Conservation (phyloP, 2,888 invertebrate genomes). For the Lithophane semibrunnea region DNA sequence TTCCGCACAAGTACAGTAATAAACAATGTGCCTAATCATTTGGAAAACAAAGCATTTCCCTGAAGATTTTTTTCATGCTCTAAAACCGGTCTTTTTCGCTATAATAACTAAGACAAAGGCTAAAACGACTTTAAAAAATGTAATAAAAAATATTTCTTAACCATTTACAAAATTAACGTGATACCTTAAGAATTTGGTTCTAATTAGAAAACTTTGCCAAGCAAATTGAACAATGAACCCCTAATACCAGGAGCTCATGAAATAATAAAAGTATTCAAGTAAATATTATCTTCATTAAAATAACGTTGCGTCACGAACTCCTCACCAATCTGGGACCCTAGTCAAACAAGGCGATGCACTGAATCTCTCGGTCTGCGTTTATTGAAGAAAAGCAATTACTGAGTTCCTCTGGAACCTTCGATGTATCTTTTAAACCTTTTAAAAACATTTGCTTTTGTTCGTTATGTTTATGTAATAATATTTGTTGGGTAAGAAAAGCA, state of each 20-base stretch:
- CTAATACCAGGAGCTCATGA: slow-evolving; percentile 26
- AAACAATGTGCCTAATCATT: not conserved
- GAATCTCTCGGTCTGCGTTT: slow-evolving; percentile 31
- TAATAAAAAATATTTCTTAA: not conserved
- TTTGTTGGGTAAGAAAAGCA: slow-evolving; percentile 19
- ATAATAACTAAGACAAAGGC: too few species aligned
- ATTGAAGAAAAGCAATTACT: slow-evolving; percentile 57
- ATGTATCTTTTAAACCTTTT: slow-evolving; percentile 38
- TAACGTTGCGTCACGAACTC: slow-evolving; percentile 25
- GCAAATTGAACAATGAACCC: slow-evolving; percentile 40
- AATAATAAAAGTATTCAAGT: slow-evolving; percentile 41
- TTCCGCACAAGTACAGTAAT: not conserved
- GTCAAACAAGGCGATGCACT: slow-evolving; percentile 49
- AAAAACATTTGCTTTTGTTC: slow-evolving; percentile 47
- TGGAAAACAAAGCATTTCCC: not conserved
- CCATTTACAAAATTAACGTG: slow-evolving; percentile 15
- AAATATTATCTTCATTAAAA: slow-evolving; percentile 44
- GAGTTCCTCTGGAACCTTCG: slow-evolving; percentile 30
- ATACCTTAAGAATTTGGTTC: slow-evolving; percentile 19
- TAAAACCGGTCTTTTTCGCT: not conserved
- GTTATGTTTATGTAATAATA: slow-evolving; percentile 30
- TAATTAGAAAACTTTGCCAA: slow-evolving; percentile 47
- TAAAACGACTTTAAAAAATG: not conserved
- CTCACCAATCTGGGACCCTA: slow-evolving; percentile 32
- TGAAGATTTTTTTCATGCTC: not conserved